Base-by-base conservation (phyloP, 2,113 vertebrate genomes). In the Oreocharis arfaki region DNA sequence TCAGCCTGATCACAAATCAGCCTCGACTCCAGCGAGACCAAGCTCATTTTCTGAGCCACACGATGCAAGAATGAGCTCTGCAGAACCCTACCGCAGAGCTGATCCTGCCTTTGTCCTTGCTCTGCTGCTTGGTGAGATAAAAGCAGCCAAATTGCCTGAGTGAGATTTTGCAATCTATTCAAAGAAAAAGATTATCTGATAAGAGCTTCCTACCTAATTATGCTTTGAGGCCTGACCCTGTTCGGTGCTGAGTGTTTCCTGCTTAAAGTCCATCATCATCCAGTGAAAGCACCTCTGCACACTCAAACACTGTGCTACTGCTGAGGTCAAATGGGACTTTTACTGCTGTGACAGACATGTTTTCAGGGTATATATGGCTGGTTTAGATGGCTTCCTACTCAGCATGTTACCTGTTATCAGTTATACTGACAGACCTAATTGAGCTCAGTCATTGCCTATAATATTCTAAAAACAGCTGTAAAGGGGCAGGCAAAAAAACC, bases 21-120 rank as follows among this genome's bases (percentile, higher is more conserved):
- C 56, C 76, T 93, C 6, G 1, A 83, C 69, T 96, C 78, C 33
- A 74, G 24, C 0, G 3, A 96, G 78, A 74, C 16, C 52, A 79
- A 93, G 46, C 64, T 94, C 52, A 64, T 78, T 90, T 95, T 95
- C 61, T 69, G 50, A 95, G 74, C 82, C 84, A 82, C 61, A 44
- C 4, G 16, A 84, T 47, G 42, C 6, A 61, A 61, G 91, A 86
- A 85, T 82, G 73, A 92, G 52, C 90, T 91, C 63, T 23, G 23
- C 53, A 44, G 61, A 95, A 95, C 63, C 78, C 81, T 59, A 46
- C 63, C 28, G 15, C 85, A 90, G 93, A 80, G 32, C 32, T 69
- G 57, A 80, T 83, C 64, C 87, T 81, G 76, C 85, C 69, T 97
- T 96, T 97, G 97, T 98, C 89, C 75, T 84, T 15, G 26, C 47